Evolutionary conservation across 2,888 invertebrate species (phyloP), one percentile per base, ranked within the genome.

Genomic region (Cataglyphis altisquamis): DNA sequence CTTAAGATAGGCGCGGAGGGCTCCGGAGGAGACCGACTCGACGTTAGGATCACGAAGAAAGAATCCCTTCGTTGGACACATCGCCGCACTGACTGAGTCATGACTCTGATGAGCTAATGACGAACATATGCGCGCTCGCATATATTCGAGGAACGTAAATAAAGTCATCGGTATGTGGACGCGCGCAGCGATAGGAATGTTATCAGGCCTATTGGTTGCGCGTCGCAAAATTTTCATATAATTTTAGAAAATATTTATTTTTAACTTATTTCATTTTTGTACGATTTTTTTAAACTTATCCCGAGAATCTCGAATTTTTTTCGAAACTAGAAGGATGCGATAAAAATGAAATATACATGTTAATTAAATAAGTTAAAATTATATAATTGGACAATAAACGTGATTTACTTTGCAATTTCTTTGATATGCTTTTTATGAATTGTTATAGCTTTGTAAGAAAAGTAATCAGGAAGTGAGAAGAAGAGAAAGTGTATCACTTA

Each of bases 101-200:
- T 66, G 86, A 84, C 62, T 83, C 82, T 84, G 89, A 87, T 89
- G 87, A 89, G 84, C 89, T 89, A 89, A 89, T 86, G 89, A 89
- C 89, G 86, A 87, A 86, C 86, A 86, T 89, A 89, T 89, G 89
- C 82, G 66, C 77, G 70, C 68, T 41, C 75, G 83, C 60, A 70
- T 82, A 52, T n/a, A 80, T 83, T 70, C 74, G 60, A 75, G 32
- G 64, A 48, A 80, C 60, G 68, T 84, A 81, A 87, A 87, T 85
- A 82, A 85, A 84, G 67, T 66, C 78, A 62, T 86, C 85, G 39
- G 70, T 85, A 74, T 62, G 48, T 52, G 29, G 78, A 21, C 63
- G 52, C 62, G 66, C 60, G 57, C 52, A 66, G 64, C 29, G n/a
- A 67, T 60, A 29, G 39, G 64, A 68, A 67, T 41, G 57, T 62